A percentile compares a stretch with the other conserved stretches of the same genome.
These are phyloP conservation scores for Silurus lanzhouensis DNA, from an alignment of 2,797 vertebrate genomes.

Conservation along the genomic window DNA sequence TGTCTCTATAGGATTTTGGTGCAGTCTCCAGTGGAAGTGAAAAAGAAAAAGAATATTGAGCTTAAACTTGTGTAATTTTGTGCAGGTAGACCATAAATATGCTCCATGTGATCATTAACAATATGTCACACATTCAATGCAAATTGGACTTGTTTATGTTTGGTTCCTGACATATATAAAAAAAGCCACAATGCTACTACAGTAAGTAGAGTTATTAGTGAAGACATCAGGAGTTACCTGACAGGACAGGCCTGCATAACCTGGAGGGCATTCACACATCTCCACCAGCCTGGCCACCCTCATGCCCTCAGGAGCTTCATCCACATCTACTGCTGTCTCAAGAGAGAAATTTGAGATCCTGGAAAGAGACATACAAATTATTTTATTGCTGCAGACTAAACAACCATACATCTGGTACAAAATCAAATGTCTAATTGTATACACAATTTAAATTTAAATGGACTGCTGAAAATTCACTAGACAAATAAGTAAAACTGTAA, in stretches of 20 bases:
- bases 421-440: no score
- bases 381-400: background rate
- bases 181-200: background rate
- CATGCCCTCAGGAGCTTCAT: conserved; percentile 56
- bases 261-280: conserved; percentile 87
- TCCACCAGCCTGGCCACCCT: conserved; percentile 77
- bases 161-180: background rate
- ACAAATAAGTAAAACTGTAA: background rate
- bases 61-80: background rate
- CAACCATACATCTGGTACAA: background rate
- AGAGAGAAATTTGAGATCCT: conserved; percentile 92
- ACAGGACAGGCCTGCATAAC: conserved; percentile 87
- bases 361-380: conserved; percentile 9
- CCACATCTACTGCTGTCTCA: conserved; percentile 79
- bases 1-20: background rate
- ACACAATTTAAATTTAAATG: no score
- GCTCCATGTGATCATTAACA: background rate
- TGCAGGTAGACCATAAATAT: background rate
- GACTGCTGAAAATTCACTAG: background rate
- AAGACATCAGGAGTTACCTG: conserved; percentile 77
- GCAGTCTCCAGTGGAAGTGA: background rate
- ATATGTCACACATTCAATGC: background rate
- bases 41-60: background rate
- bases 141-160: background rate
- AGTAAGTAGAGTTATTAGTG: background rate